A percentile compares a stretch with the other conserved stretches of the same genome.
phyloP scores from a whole-genome alignment of 2,113 vertebrate species.

The Leptosomus discolor region DNA sequence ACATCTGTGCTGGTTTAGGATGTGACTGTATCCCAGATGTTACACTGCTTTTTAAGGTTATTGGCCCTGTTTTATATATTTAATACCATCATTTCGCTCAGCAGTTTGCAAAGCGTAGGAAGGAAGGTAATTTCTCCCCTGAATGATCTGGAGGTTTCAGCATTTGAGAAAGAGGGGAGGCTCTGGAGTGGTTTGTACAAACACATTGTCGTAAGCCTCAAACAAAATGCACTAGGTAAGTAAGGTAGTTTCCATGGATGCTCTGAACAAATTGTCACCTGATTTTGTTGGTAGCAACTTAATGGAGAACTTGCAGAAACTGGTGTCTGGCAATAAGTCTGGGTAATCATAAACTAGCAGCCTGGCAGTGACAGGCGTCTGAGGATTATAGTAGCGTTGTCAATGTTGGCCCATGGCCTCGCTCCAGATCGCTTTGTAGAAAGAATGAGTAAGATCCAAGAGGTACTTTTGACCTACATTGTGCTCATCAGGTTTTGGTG shows the following conservation, averaged over 20 bases:
- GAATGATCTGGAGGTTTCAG: neutral
- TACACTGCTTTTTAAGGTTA: conserved; percentile 33
- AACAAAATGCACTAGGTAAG: neutral
- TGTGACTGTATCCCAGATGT: conserved; percentile 55
- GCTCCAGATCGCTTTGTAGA: neutral
- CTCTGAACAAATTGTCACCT: neutral
- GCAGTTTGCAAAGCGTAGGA: neutral
- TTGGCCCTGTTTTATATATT: neutral
- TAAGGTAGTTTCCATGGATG: neutral
- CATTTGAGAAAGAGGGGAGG: neutral
- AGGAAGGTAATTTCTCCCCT: neutral
- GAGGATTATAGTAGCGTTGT: neutral
- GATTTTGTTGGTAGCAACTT: neutral
- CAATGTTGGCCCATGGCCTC: neutral
- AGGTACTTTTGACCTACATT: neutral
- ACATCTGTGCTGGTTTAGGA: conserved; percentile 60
- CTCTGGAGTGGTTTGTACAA: neutral
- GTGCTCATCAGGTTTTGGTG: neutral
- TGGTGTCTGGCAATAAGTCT: neutral
- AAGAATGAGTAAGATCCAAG: neutral
- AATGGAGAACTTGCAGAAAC: neutral
- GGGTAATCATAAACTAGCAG: neutral
- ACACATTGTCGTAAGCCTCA: neutral
- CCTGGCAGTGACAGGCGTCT: neutral
- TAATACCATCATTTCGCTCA: neutral